These are phyloP conservation scores for Clarias gariepinus DNA, from an alignment of 2,113 vertebrate genomes.

Conservation along the genomic window DNA sequence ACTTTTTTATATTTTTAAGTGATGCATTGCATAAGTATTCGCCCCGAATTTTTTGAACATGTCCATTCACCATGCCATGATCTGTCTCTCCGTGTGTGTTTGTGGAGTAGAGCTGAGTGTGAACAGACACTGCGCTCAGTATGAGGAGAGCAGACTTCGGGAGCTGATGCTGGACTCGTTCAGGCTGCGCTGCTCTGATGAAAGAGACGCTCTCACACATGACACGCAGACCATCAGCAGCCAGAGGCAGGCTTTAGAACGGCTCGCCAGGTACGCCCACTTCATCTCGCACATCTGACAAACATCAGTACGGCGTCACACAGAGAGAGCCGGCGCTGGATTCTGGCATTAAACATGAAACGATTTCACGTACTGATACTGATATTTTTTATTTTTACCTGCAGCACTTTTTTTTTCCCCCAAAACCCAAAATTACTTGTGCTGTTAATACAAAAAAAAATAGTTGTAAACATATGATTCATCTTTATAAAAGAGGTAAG, in stretches of 20 bases:
- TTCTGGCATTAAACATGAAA: neutral
- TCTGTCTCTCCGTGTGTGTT: neutral
- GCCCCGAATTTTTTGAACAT: neutral
- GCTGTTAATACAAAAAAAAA: too few relatives aligned
- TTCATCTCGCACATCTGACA: neutral
- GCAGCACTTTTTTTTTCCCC: too few relatives aligned
- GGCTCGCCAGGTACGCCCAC: constrained; percentile 61
- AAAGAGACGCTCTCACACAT: constrained; percentile 53
- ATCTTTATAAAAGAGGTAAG: too few relatives aligned
- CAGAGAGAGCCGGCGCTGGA: neutral
- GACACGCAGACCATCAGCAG: constrained; percentile 54
- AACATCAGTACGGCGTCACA: too few relatives aligned
- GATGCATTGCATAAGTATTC: neutral
- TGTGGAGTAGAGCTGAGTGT: constrained; percentile 63
- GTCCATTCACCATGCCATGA: too few relatives aligned
- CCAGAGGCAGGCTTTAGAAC: constrained; percentile 61
- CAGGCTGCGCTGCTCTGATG: constrained; percentile 56
- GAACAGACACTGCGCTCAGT: constrained; percentile 55
- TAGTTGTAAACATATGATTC: too few relatives aligned
- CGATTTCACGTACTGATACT: neutral
- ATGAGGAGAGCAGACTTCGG: constrained; percentile 60
- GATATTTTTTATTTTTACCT: too few relatives aligned
- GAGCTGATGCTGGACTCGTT: constrained; percentile 69
- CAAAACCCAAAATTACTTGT: too few relatives aligned
- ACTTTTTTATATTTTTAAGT: neutral